phyloP scores from a whole-genome alignment of 2,797 vertebrate species.

The Xyrichtys novacula region DNA sequence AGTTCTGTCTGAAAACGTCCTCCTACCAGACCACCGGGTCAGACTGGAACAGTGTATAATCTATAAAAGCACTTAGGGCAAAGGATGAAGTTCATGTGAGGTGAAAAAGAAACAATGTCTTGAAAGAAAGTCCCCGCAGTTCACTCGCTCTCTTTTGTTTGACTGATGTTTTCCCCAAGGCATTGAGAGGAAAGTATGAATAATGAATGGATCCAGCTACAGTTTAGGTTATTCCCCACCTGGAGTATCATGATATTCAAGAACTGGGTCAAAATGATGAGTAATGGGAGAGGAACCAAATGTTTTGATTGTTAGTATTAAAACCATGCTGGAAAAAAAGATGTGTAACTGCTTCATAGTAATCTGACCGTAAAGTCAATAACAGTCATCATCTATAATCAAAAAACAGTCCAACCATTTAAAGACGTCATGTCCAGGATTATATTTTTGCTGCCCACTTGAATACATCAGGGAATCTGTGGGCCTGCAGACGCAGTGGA shows the following conservation, averaged over 20 bases:
- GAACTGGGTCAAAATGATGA: constrained; percentile 19
- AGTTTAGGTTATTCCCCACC: constrained; percentile 49
- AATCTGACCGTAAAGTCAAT: background rate
- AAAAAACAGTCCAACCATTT: background rate
- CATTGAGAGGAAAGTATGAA: constrained; percentile 38
- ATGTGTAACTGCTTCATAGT: background rate
- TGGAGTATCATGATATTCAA: constrained; percentile 11
- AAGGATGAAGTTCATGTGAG: constrained; percentile 45
- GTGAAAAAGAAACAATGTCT: constrained; percentile 33
- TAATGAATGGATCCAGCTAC: constrained; percentile 30
- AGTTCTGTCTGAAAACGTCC: constrained; percentile 19
- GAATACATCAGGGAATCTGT: background rate
- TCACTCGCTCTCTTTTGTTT: constrained; percentile 43
- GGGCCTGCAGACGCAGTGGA: constrained; percentile 5
- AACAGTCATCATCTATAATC: background rate
- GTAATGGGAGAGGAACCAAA: background rate
- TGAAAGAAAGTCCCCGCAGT: constrained; percentile 21
- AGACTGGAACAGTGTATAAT: constrained; percentile 16
- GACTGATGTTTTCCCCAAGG: constrained; percentile 44
- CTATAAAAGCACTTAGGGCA: constrained; percentile 20
- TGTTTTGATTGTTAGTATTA: background rate
- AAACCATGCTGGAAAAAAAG: background rate
- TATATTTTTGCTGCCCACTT: background rate
- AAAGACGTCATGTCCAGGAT: background rate
- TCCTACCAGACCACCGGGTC: constrained; percentile 16